Evolutionary conservation across 2,113 vertebrate genomes (phyloP).

Genomic region (Chionomys nivalis): DNA sequence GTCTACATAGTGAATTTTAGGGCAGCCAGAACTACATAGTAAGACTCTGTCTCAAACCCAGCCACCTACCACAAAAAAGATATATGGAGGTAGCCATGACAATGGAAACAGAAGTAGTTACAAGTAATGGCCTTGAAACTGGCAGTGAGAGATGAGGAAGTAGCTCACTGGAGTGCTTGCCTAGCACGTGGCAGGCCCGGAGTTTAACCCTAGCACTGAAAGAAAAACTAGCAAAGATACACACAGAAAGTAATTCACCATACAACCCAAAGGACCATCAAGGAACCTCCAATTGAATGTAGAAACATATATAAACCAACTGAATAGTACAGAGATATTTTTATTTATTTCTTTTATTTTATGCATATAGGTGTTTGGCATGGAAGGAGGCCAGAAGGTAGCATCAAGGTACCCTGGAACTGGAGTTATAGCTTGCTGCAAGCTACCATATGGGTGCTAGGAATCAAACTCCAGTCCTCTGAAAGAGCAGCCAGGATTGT

Average conservation of each 20-base stretch:
- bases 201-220: not conserved
- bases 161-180: not conserved
- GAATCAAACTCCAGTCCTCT: not conserved
- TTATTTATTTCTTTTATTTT: not conserved
- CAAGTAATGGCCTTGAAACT: not conserved
- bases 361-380: not conserved
- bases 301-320: not conserved
- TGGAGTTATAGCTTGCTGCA: not conserved
- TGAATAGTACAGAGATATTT: not conserved
- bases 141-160: not conserved
- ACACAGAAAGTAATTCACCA: not conserved
- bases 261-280: slow-evolving; percentile 13
- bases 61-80: not conserved
- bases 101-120: slow-evolving; percentile 28
- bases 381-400: not conserved
- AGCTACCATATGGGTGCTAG: not conserved
- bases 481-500: not conserved
- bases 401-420: not conserved
- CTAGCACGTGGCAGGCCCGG: not conserved
- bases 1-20: not conserved
- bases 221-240: slow-evolving; percentile 1
- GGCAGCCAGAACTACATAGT: not conserved
- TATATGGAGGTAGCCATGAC: not conserved
- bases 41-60: not conserved
- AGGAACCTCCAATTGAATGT: not conserved